phyloP scores from a whole-genome alignment of 2,888 invertebrate species.

The Eumacrocentrus americanus region DNA sequence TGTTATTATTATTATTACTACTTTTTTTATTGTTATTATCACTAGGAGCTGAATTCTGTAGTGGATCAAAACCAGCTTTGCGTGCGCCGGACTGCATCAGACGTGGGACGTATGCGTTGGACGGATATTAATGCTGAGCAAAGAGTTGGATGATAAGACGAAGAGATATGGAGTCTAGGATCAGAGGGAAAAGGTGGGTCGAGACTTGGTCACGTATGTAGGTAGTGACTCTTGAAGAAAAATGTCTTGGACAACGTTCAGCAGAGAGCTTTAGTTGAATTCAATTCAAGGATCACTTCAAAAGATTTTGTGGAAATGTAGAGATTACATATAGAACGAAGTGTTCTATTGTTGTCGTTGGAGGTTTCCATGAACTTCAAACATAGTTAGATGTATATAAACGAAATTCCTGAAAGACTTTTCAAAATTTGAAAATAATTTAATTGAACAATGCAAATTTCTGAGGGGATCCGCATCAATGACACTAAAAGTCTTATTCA shows the following conservation, averaged over 20 bases:
- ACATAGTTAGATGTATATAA: neutral
- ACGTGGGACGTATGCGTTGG: conserved; percentile 14
- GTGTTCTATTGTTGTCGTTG: neutral
- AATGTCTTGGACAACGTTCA: too few relatives aligned
- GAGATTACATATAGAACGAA: neutral
- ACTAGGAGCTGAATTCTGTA: too few relatives aligned
- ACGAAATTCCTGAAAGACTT: too few relatives aligned
- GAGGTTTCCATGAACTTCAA: too few relatives aligned
- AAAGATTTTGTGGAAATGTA: neutral
- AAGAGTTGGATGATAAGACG: conserved; percentile 9
- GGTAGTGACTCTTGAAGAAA: conserved; percentile 6
- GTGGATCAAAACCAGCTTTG: too few relatives aligned
- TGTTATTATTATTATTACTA: too few relatives aligned
- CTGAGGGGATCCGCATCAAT: too few relatives aligned
- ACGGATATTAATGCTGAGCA: conserved; percentile 7
- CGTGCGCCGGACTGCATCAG: too few relatives aligned
- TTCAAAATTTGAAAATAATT: too few relatives aligned
- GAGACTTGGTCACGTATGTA: conserved; percentile 9
- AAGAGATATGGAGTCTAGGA: conserved; percentile 4
- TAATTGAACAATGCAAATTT: too few relatives aligned
- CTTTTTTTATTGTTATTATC: too few relatives aligned
- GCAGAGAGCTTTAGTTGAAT: neutral
- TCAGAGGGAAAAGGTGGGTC: conserved; percentile 1
- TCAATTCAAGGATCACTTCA: neutral
- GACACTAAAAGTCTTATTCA: too few relatives aligned